Base-by-base conservation (phyloP, 2,888 invertebrate genomes). In the Pseudeuparius sepicola region DNA sequence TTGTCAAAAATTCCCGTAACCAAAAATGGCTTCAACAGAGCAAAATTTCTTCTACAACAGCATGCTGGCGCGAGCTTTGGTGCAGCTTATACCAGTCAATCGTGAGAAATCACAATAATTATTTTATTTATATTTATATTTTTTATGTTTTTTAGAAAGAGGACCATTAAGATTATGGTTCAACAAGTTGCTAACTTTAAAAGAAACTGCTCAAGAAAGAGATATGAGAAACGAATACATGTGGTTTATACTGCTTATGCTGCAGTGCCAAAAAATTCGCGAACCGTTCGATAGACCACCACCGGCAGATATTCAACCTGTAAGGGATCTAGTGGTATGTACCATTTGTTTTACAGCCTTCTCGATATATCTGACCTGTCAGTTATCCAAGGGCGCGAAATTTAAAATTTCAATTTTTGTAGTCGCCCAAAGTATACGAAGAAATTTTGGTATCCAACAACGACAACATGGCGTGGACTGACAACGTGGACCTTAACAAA, bases 31-130 rank as follows among this genome's bases (percentile, higher is more conserved):
- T 10, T 16, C 37, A 5, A 34, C 39, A 23, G 31, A 37, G 4
- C 37, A 61, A 34, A 61, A 63, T 47, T 66, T 63, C 49, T 49
- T 54, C 24, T 64, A 63, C 51, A 64, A 65, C 43, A 58, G 59
- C 42, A 60, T 64, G 61, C 42, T 66, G 31, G 64, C 64, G 1
- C 53, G 61, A 46, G 62, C 63, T 2, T 45, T 65, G 31, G 52
- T 63, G 1, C 63, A 63, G 38, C 47, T 65, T 13, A 48, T 64
- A 31, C 59, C 64, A 7, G 49, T 48, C 16, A 52, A 52, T 45
- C 61, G 64, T 63, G 49, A 49, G 25, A 18, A 11, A 7, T 31
- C 4, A 5, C 17, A n/a, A n/a, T n/a, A n/a, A n/a, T n/a, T n/a
- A n/a, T n/a, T n/a, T n/a, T n/a, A n/a, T n/a, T 20, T 20, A 20